phyloP scores from a whole-genome alignment of 1,140 invertebrate genomes.

The Matsumurasca onukii region DNA sequence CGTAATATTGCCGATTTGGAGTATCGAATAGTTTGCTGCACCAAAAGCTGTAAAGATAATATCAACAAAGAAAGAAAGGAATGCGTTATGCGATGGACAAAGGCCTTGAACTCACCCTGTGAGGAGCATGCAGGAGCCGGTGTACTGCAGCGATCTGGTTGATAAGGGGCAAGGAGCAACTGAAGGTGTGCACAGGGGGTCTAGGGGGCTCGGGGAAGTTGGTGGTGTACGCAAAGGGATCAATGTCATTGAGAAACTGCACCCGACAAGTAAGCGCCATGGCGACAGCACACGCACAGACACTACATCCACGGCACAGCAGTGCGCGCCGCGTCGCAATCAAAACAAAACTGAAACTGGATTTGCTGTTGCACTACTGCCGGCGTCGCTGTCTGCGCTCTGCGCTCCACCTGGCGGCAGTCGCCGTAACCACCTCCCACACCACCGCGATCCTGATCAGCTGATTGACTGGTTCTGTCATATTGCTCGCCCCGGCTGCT shows the following conservation, averaged over 20 bases:
- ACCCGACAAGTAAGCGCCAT: slow-evolving; percentile 80
- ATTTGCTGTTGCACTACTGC: not conserved
- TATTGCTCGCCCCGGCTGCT: too few species aligned
- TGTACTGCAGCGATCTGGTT: slow-evolving; percentile 95
- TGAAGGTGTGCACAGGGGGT: slow-evolving; percentile 92
- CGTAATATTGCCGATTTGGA: too few species aligned
- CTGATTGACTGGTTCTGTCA: too few species aligned
- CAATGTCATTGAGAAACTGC: slow-evolving; percentile 95
- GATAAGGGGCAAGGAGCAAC: slow-evolving; percentile 85
- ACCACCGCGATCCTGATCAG: too few species aligned
- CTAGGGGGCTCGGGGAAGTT: slow-evolving; percentile 87
- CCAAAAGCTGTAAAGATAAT: too few species aligned
- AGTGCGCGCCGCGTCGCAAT: not conserved
- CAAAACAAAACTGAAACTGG: not conserved
- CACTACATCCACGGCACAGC: not conserved
- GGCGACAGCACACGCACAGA: not conserved
- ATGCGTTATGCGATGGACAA: too few species aligned
- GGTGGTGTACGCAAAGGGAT: slow-evolving; percentile 89
- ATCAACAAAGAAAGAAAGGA: too few species aligned
- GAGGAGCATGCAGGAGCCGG: slow-evolving; percentile 86
- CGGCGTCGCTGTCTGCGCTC: not conserved
- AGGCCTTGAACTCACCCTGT: slow-evolving; percentile 76
- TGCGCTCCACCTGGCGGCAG: too few species aligned
- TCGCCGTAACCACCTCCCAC: too few species aligned
- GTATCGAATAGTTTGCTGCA: too few species aligned